phyloP scores from a whole-genome alignment of 2,113 vertebrate species.

The Phaetusa simplex region DNA sequence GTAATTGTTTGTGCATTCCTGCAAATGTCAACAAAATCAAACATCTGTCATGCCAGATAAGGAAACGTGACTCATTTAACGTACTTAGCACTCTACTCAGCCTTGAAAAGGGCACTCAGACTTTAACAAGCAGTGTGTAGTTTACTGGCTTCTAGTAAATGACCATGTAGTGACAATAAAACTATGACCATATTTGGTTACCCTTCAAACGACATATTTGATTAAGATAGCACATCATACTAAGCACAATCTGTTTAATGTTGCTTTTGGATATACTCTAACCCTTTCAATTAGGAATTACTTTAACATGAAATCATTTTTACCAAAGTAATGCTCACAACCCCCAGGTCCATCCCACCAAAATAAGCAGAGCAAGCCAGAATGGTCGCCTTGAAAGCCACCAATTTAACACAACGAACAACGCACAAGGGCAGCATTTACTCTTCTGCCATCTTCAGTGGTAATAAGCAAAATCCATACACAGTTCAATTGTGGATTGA shows the following conservation, averaged over 20 bases:
- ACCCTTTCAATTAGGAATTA: accelerated
- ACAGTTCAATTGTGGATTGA: accelerated
- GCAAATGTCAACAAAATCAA: slow-evolving; percentile 76
- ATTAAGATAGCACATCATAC: not conserved
- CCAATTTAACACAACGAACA: not conserved
- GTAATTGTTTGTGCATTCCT: slow-evolving; percentile 74
- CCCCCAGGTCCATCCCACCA: not conserved
- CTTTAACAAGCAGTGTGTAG: slow-evolving; percentile 28
- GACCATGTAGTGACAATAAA: not conserved
- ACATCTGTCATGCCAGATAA: slow-evolving; percentile 71
- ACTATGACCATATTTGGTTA: not conserved
- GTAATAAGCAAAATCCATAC: not conserved
- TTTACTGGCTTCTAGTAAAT: slow-evolving; percentile 51
- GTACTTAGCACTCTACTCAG: slow-evolving; percentile 55
- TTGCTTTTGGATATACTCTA: not conserved
- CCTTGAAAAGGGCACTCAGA: slow-evolving; percentile 70
- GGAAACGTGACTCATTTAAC: slow-evolving; percentile 51
- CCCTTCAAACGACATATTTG: not conserved
- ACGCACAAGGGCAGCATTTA: not conserved
- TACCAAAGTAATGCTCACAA: not conserved
- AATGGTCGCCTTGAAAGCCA: accelerated
- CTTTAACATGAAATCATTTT: not conserved
- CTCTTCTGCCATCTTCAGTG: not conserved
- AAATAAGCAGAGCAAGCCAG: not conserved
- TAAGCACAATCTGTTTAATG: not conserved